Base-by-base conservation (phyloP, 2,113 vertebrate genomes). In the Boleophthalmus pectinirostris region DNA sequence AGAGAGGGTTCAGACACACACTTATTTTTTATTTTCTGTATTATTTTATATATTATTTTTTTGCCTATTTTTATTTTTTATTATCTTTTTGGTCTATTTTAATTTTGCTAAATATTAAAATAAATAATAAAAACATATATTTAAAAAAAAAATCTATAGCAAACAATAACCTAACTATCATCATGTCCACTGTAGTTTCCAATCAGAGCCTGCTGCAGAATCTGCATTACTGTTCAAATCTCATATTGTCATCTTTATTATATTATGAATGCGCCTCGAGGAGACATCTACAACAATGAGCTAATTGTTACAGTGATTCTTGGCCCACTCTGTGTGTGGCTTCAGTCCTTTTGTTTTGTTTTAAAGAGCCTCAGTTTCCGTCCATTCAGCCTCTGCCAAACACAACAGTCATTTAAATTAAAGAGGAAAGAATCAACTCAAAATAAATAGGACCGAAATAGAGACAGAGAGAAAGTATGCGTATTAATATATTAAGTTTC, bases 401-500 rank as follows among this genome's bases (percentile, higher is more conserved):
- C 60, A 66, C 38, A 73, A 82, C 65, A 67, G 79, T 51, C 75
- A 69, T 46, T 75, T 46, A 65, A 71, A 74, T 43, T 56, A 53
- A 77, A 81, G 69, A 69, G 45, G 53, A 73, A 80, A 85, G 63
- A 68, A 72, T 33, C 78, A 85, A 85, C 47, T 69, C 65, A 33
- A 82, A 82, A 68, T 73, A 81, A 79, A 88, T 76, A 86, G 66
- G 75, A 72, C 20, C 86, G 72, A 81, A 80, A 85, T 66, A 58
- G 70, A 74, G 45, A 64, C 61, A 65, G 60, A 58, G 33, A 80
- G 70, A 68, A 77, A 69, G 77, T 60, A 63, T 35, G 61, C 35
- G 63, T 66, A 69, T 61, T 66, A n/a, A 8, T 71, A 64, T 77
- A 88, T 84, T 80, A 66, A 72, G 78, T 91, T 91, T 90, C 85